Evolutionary conservation across 2,113 vertebrate genomes (phyloP).

Genomic region (Pardalotus punctatus): DNA sequence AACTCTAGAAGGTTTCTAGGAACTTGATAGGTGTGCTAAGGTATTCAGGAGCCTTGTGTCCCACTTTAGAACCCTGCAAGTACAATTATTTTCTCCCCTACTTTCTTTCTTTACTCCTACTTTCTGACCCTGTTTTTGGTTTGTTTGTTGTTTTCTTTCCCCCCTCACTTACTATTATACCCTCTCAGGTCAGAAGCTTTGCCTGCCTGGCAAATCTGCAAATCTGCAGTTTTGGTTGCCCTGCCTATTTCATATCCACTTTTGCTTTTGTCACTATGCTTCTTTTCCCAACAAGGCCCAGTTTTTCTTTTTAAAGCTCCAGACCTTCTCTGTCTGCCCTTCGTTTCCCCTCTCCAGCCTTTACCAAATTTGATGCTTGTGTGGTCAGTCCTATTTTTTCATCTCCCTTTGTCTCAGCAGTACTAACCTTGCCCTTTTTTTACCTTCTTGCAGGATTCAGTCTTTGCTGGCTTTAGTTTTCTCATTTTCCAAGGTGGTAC

Average conservation of each 20-base stretch:
- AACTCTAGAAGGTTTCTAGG: not conserved
- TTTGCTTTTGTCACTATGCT: not conserved
- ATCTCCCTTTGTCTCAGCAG: not conserved
- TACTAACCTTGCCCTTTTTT: not conserved
- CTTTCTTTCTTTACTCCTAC: not conserved
- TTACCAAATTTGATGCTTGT: not conserved
- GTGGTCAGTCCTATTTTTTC: not conserved
- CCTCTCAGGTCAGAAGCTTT: not conserved
- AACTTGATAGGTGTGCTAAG: not conserved
- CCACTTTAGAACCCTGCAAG: not conserved
- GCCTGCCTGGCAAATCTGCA: not conserved
- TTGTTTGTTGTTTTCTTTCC: not conserved
- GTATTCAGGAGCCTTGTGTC: not conserved
- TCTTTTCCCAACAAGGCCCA: not conserved
- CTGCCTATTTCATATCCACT: not conserved
- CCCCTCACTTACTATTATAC: not conserved
- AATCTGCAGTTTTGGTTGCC: not conserved
- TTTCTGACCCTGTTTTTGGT: not conserved
- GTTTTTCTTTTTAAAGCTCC: not conserved
- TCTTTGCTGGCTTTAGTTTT: not conserved
- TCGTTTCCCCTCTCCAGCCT: not conserved
- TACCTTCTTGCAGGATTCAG: not conserved
- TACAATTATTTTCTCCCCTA: not conserved
- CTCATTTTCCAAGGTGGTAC: not conserved
- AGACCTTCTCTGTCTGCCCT: not conserved